Percentiles rank a stretch among this genome's conserved stretches.
Conservation (phyloP, 2,113 vertebrate species). For the Hepsetus odoe region DNA sequence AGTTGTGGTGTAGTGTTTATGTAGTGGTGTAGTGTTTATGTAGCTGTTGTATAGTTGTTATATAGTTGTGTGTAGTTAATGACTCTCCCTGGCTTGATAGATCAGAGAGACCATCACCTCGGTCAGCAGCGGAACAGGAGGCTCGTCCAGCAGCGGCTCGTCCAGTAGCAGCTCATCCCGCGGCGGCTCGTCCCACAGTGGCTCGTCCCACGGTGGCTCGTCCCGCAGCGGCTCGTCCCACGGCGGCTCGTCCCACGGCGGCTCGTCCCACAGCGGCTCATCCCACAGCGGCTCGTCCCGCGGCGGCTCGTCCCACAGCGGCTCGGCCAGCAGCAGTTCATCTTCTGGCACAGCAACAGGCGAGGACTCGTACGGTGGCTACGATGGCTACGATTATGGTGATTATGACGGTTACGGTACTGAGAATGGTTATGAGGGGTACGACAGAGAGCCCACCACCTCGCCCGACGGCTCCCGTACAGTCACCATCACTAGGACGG, state of each 20-base stretch:
- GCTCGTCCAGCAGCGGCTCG: too few species aligned
- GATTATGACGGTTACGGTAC: too few species aligned
- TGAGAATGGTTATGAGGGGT: constrained; percentile 53
- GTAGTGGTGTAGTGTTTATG: too few species aligned
- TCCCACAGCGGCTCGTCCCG: constrained; percentile 10
- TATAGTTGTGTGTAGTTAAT: neutral
- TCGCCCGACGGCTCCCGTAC: constrained; percentile 50
- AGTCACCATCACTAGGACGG: constrained; percentile 51
- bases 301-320: neutral
- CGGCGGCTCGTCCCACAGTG: too few species aligned
- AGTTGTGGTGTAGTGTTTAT: too few species aligned
- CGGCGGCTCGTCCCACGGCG: neutral
- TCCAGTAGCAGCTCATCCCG: too few species aligned
- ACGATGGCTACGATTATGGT: constrained; percentile 64
- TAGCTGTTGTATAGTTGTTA: too few species aligned
- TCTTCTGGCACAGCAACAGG: neutral
- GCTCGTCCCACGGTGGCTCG: too few species aligned
- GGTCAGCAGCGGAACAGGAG: constrained; percentile 6
- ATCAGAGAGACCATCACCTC: constrained; percentile 4
- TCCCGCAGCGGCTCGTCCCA: too few species aligned
- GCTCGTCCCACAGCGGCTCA: neutral
- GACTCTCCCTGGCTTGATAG: neutral
- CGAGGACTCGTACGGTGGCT: constrained; percentile 56
- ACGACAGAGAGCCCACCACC: constrained; percentile 67
- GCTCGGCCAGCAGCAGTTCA: constrained; percentile 24